Evolutionary conservation across 2,888 invertebrate species (phyloP).

Genomic region (Crepidodera aurea): DNA sequence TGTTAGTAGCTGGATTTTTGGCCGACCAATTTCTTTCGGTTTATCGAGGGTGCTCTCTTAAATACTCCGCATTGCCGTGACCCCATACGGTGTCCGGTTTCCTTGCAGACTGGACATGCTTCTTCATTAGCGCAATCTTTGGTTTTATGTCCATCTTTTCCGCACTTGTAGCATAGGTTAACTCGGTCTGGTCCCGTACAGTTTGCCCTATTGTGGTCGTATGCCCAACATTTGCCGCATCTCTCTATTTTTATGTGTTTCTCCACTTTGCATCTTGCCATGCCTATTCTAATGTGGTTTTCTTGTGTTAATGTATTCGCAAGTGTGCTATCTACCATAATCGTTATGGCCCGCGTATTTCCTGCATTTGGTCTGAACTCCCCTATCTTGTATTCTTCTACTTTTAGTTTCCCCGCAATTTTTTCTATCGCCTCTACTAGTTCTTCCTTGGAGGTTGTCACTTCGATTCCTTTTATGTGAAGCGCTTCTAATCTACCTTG

Average conservation of each 20-base stretch:
- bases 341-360: neutral
- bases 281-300: slow-evolving; percentile 2
- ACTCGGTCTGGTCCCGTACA: slow-evolving; percentile 5
- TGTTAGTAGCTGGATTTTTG: neutral
- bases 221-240: slow-evolving; percentile 5
- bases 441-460: too few relatives aligned
- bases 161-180: slow-evolving; percentile 15
- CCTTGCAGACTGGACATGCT: slow-evolving; percentile 4
- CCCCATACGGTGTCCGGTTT: slow-evolving; percentile 7
- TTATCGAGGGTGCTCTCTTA: neutral
- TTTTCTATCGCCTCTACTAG: too few relatives aligned
- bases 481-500: too few relatives aligned
- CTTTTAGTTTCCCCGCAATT: neutral
- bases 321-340: neutral
- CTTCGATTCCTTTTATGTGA: too few relatives aligned
- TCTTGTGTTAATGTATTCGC: neutral
- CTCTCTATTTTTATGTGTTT: neutral
- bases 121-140: slow-evolving; percentile 10
- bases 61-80: too few relatives aligned
- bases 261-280: slow-evolving; percentile 10
- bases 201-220: neutral
- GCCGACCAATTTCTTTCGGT: neutral
- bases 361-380: neutral
- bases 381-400: neutral
- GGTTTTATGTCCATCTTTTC: slow-evolving; percentile 1